A percentile compares a stretch with the other conserved stretches of the same genome.
Conservation (phyloP, 2,113 vertebrate genomes). For the Strix uralensis region DNA sequence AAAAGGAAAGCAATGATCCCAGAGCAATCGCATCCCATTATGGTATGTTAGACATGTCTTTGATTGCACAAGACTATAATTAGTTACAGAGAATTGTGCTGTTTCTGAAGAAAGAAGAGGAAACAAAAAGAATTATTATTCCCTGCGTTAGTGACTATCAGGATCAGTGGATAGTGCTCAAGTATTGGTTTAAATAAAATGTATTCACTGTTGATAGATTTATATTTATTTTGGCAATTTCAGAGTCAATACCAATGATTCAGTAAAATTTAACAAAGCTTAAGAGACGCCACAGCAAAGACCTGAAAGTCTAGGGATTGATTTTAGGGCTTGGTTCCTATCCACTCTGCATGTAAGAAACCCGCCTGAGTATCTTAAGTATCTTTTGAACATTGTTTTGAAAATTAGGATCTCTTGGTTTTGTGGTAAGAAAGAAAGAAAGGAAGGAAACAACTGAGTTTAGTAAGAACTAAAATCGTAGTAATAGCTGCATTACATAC, state of each 20-base stretch:
- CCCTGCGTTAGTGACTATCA: not conserved
- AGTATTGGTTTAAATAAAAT: not conserved
- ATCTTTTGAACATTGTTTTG: not conserved
- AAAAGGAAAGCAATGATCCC: slow-evolving; percentile 34
- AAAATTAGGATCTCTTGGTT: not conserved
- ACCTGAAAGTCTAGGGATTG: not conserved
- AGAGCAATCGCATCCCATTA: slow-evolving; percentile 10
- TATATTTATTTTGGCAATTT: not conserved
- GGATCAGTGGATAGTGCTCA: not conserved
- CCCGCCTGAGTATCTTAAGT: not conserved
- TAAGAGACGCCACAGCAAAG: not conserved
- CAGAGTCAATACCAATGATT: not conserved
- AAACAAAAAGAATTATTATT: not conserved
- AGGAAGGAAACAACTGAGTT: not conserved
- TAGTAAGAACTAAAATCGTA: accelerated
- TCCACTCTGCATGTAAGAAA: not conserved
- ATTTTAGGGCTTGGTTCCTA: not conserved
- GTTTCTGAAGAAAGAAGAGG: not conserved
- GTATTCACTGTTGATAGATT: not conserved
- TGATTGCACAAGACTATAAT: slow-evolving; percentile 20
- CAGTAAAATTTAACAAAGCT: not conserved
- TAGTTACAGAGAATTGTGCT: not conserved
- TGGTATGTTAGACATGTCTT: not conserved
- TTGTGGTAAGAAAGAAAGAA: not conserved
- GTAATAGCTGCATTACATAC: not conserved